These are phyloP conservation scores for Bos taurus DNA, from an alignment of 2,113 vertebrate genomes.

Conservation along the genomic window DNA sequence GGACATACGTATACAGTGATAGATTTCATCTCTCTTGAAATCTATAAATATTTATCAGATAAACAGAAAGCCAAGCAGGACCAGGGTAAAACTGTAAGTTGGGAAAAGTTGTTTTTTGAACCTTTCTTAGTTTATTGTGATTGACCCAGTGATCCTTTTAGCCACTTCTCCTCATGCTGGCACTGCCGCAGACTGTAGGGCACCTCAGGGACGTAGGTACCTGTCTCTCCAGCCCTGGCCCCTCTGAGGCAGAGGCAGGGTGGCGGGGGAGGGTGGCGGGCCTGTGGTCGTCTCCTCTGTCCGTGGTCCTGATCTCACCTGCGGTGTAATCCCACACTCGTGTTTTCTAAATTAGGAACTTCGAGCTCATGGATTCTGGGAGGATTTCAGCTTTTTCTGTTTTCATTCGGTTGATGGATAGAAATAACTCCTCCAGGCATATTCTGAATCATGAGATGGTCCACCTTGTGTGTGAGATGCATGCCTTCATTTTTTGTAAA, in stretches of 20 bases:
- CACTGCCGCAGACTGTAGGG: fast-evolving
- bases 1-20: fast-evolving
- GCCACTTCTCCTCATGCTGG: not conserved
- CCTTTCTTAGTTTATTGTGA: not conserved
- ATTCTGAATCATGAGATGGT: not conserved
- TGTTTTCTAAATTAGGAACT: not conserved
- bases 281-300: not conserved
- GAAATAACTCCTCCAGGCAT: not conserved
- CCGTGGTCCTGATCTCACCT: not conserved
- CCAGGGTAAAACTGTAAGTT: not conserved
- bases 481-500: not conserved
- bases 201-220: fast-evolving
- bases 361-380: not conserved
- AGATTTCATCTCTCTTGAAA: not conserved
- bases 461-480: fast-evolving
- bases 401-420: not conserved
- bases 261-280: fast-evolving
- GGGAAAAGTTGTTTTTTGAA: not conserved
- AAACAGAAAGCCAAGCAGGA: not conserved
- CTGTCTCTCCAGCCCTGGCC: fast-evolving
- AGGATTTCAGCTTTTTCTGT: not conserved
- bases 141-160: not conserved
- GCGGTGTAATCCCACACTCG: fast-evolving
- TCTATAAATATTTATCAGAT: not conserved
- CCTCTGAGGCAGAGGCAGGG: not conserved